Evolutionary conservation across 2,113 vertebrate species (phyloP), one percentile per base, ranked within the genome.

Genomic region (Sturnus vulgaris): DNA sequence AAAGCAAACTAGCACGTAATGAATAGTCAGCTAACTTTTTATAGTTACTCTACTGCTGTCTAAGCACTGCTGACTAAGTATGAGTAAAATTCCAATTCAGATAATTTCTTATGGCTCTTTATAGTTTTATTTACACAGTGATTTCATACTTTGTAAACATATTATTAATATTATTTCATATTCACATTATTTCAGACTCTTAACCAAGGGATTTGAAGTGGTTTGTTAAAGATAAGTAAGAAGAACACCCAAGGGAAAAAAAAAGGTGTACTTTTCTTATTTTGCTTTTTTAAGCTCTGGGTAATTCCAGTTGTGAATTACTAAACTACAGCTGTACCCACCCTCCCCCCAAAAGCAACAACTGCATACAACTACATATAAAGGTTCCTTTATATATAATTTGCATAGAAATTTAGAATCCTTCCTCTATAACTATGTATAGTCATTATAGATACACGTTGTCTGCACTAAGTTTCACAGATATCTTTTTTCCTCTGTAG

Each of bases 221-320:
- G 7, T 49, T 86, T 59, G 40, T 55, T 68, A 55, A 59, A 66
- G 8, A 44, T 18, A 70, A 71, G 8, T 14, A 50, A 23, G 19
- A 63, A 80, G 39, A 80, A 5, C 0, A 0, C 4, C 16, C 2
- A 18, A 5, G 6, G 7, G 55, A 82, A 82, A 52, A 42, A n/a
- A 50, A 44, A 35, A 19, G 1, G 1, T 46, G 15, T 8, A 0
- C 15, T 72, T 44, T 40, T 20, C 27, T 61, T 16, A 61, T 52
- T 75, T 71, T 72, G 3, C 5, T 24, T 86, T 92, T 86, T 57
- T 49, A 73, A 80, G 16, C 3, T 40, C 13, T 52, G 22, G 5
- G 6, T 73, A 72, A 46, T 37, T 22, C 9, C 35, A 55, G 5
- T 35, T 73, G 23, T 31, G 28, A 76, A 42, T 44, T 42, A 73